Base-by-base conservation (phyloP, 2,113 vertebrate genomes). In the Corvus moneduloides region DNA sequence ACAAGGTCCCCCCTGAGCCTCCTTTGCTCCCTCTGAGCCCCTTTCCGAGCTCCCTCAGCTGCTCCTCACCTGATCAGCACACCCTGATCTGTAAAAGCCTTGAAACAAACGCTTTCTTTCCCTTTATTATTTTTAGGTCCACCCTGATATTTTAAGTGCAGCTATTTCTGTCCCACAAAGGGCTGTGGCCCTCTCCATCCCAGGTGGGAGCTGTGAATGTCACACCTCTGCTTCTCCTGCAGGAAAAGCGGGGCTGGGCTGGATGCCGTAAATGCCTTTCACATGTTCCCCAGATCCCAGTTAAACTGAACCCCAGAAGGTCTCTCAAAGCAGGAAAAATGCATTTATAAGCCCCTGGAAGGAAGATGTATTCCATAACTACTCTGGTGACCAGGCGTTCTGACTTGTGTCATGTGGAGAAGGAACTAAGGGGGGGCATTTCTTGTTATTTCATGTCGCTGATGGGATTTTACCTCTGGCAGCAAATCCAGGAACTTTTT, bases 211-310 rank as follows among this genome's bases (percentile, higher is more conserved):
- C 91, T 56, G 66, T 20, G 72, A 96, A 79, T 13, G 58, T 64
- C 67, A 39, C 96, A 89, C 94, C 90, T 96, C 94, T 78, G 90
- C 88, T 96, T 94, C 96, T 94, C 85, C 80, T 26, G 85, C 94
- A 94, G 96, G 90, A 96, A 96, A 94, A 92, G 11, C 46, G 3
- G 37, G 93, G 61, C 86, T 15, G 19, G 75, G 84, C 90, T 49
- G 52, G 55, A 56, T 44, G 85, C 93, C 87, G 90, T 33, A 93
- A 97, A 96, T 93, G 96, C 96, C 88, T 95, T 84, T 96, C 96
- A 95, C 96, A 2, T 96, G 96, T 93, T 97, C 93, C 96, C 96
- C 96, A 96, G 96, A 95, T 76, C 94, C 76, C 83, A 72, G 76
- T 91, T 92, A 93, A 96, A 79, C 2, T 0, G 63, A 96, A 79